Percentiles rank a stretch among this genome's conserved stretches.
phyloP scores from a whole-genome alignment of 2,888 invertebrate genomes.

The Lithodes maja region DNA sequence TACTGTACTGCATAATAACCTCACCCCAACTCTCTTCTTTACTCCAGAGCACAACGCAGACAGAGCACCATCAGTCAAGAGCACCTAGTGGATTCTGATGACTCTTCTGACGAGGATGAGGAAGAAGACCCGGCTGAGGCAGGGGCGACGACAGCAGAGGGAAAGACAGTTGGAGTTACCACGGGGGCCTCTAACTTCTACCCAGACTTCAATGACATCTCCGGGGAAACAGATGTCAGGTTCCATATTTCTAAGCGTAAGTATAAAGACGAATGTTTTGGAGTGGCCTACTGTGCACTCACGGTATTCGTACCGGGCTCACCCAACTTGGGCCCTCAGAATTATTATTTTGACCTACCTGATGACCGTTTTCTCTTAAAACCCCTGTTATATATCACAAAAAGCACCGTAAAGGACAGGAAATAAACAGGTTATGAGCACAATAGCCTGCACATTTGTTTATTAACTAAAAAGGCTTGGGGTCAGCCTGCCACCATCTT shows the following conservation, averaged over 20 bases:
- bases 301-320: too few species aligned
- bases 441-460: too few species aligned
- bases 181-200: constrained; percentile 28
- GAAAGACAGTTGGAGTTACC: neutral
- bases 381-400: too few species aligned
- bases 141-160: neutral
- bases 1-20: neutral
- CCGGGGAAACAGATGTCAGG: constrained; percentile 72
- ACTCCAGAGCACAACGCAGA: neutral
- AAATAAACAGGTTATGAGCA: too few species aligned
- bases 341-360: too few species aligned
- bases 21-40: neutral
- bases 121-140: constrained; percentile 48
- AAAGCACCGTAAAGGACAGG: too few species aligned
- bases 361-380: too few species aligned
- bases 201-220: constrained; percentile 68
- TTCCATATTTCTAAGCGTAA: constrained; percentile 72
- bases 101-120: constrained; percentile 69
- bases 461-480: too few species aligned
- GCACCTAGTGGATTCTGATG: constrained; percentile 70
- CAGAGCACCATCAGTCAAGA: constrained; percentile 55
- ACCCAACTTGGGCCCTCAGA: too few species aligned
- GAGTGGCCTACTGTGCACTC: too few species aligned
- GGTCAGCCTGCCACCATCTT: too few species aligned
- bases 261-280: constrained; percentile 1